Evolutionary conservation across 2,888 invertebrate species (phyloP).

Genomic region (Arctia plantaginis): DNA sequence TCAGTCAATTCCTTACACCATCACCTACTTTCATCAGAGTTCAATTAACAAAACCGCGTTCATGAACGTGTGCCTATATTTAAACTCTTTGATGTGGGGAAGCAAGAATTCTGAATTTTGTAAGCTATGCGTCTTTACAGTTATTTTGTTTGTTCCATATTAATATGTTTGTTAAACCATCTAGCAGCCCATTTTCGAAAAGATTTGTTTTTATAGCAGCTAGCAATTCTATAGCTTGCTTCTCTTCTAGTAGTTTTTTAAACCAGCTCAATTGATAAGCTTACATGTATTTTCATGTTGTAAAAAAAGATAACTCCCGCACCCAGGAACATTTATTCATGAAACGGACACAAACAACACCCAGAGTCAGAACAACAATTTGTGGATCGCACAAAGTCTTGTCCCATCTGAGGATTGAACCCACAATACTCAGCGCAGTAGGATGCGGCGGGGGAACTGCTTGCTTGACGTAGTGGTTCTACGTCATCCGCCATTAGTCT

Average conservation of each 20-base stretch:
- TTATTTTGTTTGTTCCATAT: slow-evolving; percentile 24
- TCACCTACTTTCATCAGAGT: slow-evolving; percentile 24
- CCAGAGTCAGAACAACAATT: no score
- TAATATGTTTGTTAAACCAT: background rate
- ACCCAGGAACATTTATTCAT: no score
- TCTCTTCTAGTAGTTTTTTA: background rate
- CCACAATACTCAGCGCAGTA: no score
- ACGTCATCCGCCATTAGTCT: no score
- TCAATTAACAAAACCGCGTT: slow-evolving; percentile 40
- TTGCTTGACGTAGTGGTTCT: no score
- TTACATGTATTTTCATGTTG: no score
- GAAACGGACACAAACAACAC: no score
- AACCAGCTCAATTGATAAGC: background rate
- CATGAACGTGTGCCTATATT: slow-evolving; percentile 28
- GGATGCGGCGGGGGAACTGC: no score
- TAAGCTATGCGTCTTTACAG: slow-evolving; percentile 22
- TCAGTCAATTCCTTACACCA: background rate
- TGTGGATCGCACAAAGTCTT: no score
- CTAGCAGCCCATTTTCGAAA: slow-evolving; percentile 5
- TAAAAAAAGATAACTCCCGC: no score
- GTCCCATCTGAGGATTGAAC: no score
- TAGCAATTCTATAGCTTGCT: background rate
- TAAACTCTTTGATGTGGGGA: slow-evolving; percentile 46
- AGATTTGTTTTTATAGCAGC: background rate
- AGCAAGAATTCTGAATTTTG: slow-evolving; percentile 23